Evolutionary conservation across 23 tunicate species (phyloP).

Genomic region (Trididemnum nubilum): DNA sequence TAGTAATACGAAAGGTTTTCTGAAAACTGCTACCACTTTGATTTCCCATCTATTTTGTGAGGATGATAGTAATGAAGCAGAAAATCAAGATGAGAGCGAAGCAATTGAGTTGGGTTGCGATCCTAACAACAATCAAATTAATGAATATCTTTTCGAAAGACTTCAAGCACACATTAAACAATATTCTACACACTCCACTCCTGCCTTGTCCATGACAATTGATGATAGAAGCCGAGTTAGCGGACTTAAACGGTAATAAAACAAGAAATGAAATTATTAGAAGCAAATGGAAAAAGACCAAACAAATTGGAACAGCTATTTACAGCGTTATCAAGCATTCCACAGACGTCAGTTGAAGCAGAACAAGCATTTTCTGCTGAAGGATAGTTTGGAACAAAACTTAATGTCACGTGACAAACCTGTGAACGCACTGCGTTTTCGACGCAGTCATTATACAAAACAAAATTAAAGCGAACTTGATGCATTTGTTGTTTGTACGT

Average conservation of each 20-base stretch:
- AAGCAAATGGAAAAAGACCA: constrained; percentile 44
- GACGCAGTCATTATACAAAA: constrained; percentile 39
- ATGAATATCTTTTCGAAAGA: constrained; percentile 12
- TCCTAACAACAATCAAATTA: constrained; percentile 12
- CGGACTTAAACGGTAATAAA: constrained; percentile 23
- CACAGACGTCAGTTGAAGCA: constrained; percentile 37
- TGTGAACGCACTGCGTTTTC: constrained; percentile 28
- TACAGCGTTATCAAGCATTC: constrained; percentile 24
- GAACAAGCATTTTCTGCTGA: constrained; percentile 44
- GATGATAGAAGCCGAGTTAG: constrained; percentile 26
- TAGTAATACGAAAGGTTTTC: constrained; percentile 13
- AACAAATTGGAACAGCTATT: constrained; percentile 36
- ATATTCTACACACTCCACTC: constrained; percentile 1
- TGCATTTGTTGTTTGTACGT: neutral
- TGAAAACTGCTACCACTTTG: constrained; percentile 30
- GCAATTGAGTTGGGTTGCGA: constrained; percentile 8
- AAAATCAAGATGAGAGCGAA: constrained; percentile 7
- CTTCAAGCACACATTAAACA: constrained; percentile 23
- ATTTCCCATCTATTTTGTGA: constrained; percentile 14
- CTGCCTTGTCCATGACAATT: neutral
- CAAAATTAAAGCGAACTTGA: constrained; percentile 16
- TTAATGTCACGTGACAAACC: constrained; percentile 26
- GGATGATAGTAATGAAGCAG: constrained; percentile 23
- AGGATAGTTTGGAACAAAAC: constrained; percentile 29
- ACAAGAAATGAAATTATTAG: constrained; percentile 29